Evolutionary conservation across 2,113 vertebrate genomes (phyloP).

Genomic region (Panurus biarmicus): DNA sequence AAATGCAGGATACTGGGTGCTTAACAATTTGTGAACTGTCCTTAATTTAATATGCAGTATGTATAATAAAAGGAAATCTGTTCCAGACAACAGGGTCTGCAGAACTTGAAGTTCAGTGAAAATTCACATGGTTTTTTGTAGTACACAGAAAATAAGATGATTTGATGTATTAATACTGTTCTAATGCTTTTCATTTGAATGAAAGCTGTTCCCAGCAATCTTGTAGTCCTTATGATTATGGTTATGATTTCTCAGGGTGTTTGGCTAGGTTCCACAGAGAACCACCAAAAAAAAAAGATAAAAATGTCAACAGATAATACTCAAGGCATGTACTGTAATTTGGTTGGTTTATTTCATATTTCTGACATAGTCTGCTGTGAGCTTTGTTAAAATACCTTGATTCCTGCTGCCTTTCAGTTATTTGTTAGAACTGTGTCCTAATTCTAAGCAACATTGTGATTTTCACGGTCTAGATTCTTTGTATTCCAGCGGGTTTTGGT

Average conservation of each 20-base stretch:
- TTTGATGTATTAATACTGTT: not conserved
- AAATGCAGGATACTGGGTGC: not conserved
- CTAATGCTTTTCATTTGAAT: not conserved
- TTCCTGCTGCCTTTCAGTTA: not conserved
- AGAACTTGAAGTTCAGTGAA: not conserved
- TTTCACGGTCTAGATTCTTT: not conserved
- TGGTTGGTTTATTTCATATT: not conserved
- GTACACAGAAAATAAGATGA: not conserved
- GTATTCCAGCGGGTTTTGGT: not conserved
- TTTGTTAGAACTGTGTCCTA: not conserved
- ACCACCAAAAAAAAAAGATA: not conserved
- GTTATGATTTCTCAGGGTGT: not conserved
- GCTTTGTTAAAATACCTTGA: not conserved
- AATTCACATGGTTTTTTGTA: not conserved
- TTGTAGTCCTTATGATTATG: not conserved
- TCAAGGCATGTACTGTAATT: not conserved
- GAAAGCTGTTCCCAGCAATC: not conserved
- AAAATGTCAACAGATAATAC: not conserved
- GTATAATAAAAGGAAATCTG: not conserved
- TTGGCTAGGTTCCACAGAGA: not conserved
- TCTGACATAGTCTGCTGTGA: not conserved
- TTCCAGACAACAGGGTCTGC: not conserved
- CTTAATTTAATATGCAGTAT: not conserved
- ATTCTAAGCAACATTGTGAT: not conserved
- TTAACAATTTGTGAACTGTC: not conserved